Conservation (phyloP, 2,888 invertebrate species). For the Cosmia trapezina region DNA sequence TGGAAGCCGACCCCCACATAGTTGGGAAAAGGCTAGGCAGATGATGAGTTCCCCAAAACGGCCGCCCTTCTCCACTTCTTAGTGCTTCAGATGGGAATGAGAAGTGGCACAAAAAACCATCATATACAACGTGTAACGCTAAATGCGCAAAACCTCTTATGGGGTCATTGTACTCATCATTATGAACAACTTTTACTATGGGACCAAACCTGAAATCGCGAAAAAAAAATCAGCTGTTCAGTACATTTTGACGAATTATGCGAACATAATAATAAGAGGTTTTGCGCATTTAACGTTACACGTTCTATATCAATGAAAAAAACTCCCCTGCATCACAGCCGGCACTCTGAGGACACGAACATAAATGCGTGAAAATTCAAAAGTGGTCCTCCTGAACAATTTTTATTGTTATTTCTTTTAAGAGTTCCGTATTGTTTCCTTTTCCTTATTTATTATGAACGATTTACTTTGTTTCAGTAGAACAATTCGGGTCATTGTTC, state of each 20-base stretch:
- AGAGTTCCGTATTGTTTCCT: constrained; percentile 26
- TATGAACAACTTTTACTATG: too few relatives aligned
- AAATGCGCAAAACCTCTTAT: too few relatives aligned
- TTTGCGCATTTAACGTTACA: too few relatives aligned
- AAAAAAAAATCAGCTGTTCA: too few relatives aligned
- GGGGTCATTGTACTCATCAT: too few relatives aligned
- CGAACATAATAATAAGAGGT: too few relatives aligned
- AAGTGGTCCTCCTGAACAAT: constrained; percentile 9
- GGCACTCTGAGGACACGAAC: background rate
- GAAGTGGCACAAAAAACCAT: background rate
- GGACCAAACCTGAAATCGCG: too few relatives aligned
- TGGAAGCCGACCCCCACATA: too few relatives aligned
- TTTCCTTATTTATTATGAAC: constrained; percentile 15
- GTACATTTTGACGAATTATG: too few relatives aligned
- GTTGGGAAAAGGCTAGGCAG: too few relatives aligned
- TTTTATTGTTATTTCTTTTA: background rate
- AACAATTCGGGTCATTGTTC: constrained; percentile 22
- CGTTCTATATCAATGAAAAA: too few relatives aligned
- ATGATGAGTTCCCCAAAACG: background rate
- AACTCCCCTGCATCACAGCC: background rate
- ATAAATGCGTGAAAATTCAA: background rate
- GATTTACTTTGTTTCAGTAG: constrained; percentile 31
- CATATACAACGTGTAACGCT: too few relatives aligned
- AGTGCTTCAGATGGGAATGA: background rate
- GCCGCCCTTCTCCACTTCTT: background rate